These are phyloP conservation scores for Holcopasites calliopsidis DNA, from an alignment of 1,140 invertebrate genomes.

Conservation along the genomic window DNA sequence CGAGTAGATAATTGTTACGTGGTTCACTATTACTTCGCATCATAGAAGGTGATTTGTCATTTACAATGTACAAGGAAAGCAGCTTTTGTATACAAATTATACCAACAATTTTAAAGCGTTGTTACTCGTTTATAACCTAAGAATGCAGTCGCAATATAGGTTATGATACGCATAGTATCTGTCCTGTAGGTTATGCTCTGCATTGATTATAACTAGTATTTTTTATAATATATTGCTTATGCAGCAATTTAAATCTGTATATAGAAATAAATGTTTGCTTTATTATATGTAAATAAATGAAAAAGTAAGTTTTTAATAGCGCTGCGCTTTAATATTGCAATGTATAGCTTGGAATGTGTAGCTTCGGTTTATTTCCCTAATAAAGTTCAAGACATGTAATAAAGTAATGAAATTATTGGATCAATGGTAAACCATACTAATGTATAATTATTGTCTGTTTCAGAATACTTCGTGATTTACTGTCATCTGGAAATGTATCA, in stretches of 20 bases:
- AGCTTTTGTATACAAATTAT: not conserved
- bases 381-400: too few species aligned
- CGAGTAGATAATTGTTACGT: conserved; percentile 10
- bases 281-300: too few species aligned
- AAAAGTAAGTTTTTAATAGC: not conserved
- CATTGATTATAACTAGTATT: not conserved
- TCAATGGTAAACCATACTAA: too few species aligned
- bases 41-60: not conserved
- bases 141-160: conserved; percentile 19
- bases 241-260: not conserved
- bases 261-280: too few species aligned
- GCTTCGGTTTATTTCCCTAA: too few species aligned
- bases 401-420: too few species aligned
- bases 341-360: not conserved
- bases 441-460: conserved; percentile 36
- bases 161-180: conserved; percentile 21
- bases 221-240: not conserved
- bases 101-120: not conserved
- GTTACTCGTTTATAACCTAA: not conserved
- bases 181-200: conserved; percentile 2
- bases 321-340: not conserved
- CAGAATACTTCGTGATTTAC: conserved; percentile 16
- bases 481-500: conserved; percentile 27
- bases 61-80: not conserved
- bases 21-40: conserved; percentile 2